phyloP scores from a whole-genome alignment of 1,140 invertebrate genomes.

The Tachypleus tridentatus region DNA sequence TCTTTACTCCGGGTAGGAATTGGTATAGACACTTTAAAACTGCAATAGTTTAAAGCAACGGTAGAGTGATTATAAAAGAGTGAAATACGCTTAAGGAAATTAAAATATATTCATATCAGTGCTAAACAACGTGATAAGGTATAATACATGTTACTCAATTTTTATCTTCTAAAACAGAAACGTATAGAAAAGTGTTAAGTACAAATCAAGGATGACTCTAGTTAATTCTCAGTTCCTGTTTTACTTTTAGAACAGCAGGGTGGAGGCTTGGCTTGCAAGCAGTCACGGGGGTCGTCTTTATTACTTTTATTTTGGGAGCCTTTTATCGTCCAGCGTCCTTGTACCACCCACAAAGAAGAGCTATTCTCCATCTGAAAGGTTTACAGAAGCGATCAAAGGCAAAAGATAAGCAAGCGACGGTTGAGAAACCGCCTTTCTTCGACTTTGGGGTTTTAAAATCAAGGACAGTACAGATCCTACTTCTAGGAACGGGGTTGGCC shows the following conservation, averaged over 20 bases:
- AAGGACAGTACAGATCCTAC: slow-evolving; percentile 63
- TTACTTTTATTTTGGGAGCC: slow-evolving; percentile 73
- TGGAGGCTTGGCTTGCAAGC: slow-evolving; percentile 76
- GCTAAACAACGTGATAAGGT: no score
- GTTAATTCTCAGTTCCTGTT: no score
- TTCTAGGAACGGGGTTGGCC: slow-evolving; percentile 60
- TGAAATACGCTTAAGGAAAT: no score
- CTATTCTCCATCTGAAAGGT: slow-evolving; percentile 77
- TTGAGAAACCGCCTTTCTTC: slow-evolving; percentile 54
- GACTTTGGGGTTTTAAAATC: slow-evolving; percentile 70
- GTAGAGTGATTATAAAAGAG: no score
- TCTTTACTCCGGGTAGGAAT: no score
- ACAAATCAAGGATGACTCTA: no score
- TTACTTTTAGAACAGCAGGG: slow-evolving; percentile 52
- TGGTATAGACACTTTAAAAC: no score
- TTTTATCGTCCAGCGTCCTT: slow-evolving; percentile 77
- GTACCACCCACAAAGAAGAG: slow-evolving; percentile 75
- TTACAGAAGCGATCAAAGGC: slow-evolving; percentile 44
- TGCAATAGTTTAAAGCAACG: no score
- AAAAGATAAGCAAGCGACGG: slow-evolving; percentile 38
- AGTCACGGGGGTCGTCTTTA: slow-evolving; percentile 65
- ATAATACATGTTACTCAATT: no score
- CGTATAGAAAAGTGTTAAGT: no score
- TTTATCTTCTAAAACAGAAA: no score
- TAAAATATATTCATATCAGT: no score